These are phyloP conservation scores for Drosophila auraria DNA, from an alignment of 1,140 invertebrate genomes.

Conservation along the genomic window DNA sequence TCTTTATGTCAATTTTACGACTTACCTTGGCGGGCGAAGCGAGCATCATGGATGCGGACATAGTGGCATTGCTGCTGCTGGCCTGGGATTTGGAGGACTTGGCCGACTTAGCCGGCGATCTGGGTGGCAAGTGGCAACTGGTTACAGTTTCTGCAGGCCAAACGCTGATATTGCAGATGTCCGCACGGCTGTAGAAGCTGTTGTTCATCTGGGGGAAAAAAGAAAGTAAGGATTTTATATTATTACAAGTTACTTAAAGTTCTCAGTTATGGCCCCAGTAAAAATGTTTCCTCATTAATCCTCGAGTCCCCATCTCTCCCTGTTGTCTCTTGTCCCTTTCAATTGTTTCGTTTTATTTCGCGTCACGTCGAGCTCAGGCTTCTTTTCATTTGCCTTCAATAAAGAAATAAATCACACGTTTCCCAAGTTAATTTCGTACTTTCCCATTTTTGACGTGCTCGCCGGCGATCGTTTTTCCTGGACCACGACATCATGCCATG, in stretches of 20 bases:
- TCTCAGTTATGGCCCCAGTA: not conserved
- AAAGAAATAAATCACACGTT: conserved; percentile 82
- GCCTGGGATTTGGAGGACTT: conserved; percentile 69
- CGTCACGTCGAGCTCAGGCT: conserved; percentile 24
- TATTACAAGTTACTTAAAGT: not conserved
- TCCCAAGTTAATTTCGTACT: conserved; percentile 76
- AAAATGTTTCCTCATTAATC: not conserved
- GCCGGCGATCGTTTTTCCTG: conserved; percentile 60
- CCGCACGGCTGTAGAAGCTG: conserved; percentile 71
- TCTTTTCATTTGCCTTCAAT: conserved; percentile 59
- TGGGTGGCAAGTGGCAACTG: conserved; percentile 68
- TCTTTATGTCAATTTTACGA: not conserved
- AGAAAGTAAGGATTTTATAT: not conserved
- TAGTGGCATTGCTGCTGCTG: conserved; percentile 76
- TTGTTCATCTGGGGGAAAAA: conserved; percentile 25
- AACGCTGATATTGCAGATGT: conserved; percentile 75
- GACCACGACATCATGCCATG: conserved; percentile 53
- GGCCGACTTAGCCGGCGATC: conserved; percentile 69
- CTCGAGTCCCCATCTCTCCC: not conserved
- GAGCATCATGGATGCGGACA: conserved; percentile 48
- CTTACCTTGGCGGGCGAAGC: conserved; percentile 72
- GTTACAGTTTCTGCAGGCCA: conserved; percentile 49
- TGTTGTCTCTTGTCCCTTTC: conserved; percentile 53
- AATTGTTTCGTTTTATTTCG: conserved; percentile 54
- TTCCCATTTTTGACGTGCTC: conserved; percentile 78